These are phyloP conservation scores for Tokudaia muenninki DNA, from an alignment of 2,797 vertebrate species.

Conservation along the genomic window DNA sequence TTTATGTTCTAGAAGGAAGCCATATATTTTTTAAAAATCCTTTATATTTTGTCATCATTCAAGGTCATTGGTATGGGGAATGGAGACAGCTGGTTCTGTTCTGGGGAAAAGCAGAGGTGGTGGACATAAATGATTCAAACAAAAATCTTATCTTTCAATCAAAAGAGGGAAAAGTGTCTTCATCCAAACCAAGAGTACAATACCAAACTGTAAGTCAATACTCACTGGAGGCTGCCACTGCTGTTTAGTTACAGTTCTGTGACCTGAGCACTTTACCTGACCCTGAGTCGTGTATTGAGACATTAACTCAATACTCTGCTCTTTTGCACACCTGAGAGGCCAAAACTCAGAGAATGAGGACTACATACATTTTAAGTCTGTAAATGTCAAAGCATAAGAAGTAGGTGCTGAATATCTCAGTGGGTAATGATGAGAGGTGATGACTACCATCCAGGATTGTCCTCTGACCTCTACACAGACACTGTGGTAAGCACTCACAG, in stretches of 20 bases:
- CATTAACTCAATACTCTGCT: neutral
- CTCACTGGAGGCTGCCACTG: neutral
- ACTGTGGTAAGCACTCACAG: neutral
- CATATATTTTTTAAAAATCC: neutral
- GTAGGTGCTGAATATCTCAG: neutral
- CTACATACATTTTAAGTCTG: neutral
- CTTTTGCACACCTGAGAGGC: neutral
- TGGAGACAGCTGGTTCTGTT: neutral
- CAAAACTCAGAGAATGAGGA: neutral
- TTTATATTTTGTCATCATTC: neutral
- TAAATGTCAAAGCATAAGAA: neutral
- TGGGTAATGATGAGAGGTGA: neutral
- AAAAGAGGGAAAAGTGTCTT: neutral
- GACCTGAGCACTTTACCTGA: neutral
- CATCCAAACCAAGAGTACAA: neutral
- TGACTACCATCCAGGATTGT: too few relatives aligned
- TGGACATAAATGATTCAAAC: neutral
- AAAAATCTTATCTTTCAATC: neutral
- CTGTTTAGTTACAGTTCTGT: neutral
- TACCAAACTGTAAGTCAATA: neutral
- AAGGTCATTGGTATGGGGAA: neutral
- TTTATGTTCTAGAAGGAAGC: constrained; percentile 54
- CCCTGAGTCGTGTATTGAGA: neutral
- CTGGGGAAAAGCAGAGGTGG: neutral
- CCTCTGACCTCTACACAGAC: neutral